Conservation (phyloP, 2,797 vertebrate genomes). For the Poecilia wingei region DNA sequence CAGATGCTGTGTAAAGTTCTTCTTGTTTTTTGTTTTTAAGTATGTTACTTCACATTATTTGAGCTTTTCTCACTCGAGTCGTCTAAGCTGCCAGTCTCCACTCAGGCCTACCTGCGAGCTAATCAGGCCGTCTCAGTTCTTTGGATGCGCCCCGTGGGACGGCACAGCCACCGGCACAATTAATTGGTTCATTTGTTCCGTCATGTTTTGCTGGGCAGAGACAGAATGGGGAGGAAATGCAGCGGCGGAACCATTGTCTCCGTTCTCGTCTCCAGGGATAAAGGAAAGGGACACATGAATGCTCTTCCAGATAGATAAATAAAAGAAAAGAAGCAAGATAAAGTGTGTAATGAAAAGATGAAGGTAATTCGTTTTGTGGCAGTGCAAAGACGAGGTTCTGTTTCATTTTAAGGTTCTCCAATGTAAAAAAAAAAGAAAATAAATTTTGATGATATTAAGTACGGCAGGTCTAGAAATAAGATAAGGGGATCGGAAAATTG, state of each 20-base stretch:
- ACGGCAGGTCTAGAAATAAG: neutral
- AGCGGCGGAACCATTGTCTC: constrained; percentile 78
- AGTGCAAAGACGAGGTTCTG: constrained; percentile 28
- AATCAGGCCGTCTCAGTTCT: constrained; percentile 79
- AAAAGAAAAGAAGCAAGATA: constrained; percentile 75
- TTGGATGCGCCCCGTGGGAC: constrained; percentile 68
- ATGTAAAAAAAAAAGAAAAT: neutral
- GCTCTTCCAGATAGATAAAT: constrained; percentile 76
- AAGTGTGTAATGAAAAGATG: constrained; percentile 72
- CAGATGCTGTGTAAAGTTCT: constrained; percentile 27
- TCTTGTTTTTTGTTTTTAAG: neutral
- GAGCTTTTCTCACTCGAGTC: constrained; percentile 54
- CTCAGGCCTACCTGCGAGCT: constrained; percentile 76
- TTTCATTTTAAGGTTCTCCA: constrained; percentile 54
- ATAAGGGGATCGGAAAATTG: neutral
- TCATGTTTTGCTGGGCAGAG: constrained; percentile 83
- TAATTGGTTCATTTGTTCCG: constrained; percentile 87
- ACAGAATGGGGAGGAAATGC: constrained; percentile 74
- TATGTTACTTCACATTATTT: constrained; percentile 35
- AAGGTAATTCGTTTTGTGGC: constrained; percentile 59
- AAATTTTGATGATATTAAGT: constrained; percentile 2
- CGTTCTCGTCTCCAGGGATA: constrained; percentile 73
- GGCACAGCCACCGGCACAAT: constrained; percentile 75
- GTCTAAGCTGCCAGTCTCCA: constrained; percentile 63
- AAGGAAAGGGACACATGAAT: constrained; percentile 79